phyloP scores from a whole-genome alignment of 2,797 vertebrate species.

The Sternotherus odoratus region DNA sequence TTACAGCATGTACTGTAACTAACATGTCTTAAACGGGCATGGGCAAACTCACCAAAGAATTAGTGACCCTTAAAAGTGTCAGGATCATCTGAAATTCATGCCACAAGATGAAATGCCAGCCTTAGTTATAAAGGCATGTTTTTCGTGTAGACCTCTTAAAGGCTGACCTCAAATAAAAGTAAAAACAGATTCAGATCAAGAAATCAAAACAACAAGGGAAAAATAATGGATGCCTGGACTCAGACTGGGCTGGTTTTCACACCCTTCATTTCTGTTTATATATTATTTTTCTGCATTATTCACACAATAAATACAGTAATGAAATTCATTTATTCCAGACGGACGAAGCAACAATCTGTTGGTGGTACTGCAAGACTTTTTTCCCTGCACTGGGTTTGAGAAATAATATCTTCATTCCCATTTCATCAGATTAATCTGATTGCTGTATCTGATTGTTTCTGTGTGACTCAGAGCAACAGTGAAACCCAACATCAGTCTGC shows the following conservation, averaged over 20 bases:
- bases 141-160: slow-evolving; percentile 66
- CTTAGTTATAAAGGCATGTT: slow-evolving; percentile 61
- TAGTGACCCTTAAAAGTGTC: slow-evolving; percentile 64
- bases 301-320: slow-evolving; percentile 51
- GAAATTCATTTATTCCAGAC: slow-evolving; percentile 54
- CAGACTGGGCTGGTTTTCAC: slow-evolving; percentile 4
- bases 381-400: slow-evolving; percentile 8
- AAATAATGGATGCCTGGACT: slow-evolving; percentile 56
- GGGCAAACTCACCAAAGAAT: slow-evolving; percentile 65
- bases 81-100: slow-evolving; percentile 67
- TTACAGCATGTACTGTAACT: slow-evolving; percentile 25
- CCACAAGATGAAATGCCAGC: slow-evolving; percentile 64
- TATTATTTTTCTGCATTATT: slow-evolving; percentile 42
- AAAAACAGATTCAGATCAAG: slow-evolving; percentile 71
- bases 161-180: slow-evolving; percentile 68
- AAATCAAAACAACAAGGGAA: slow-evolving; percentile 53
- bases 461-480: background rate
- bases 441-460: background rate
- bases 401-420: slow-evolving; percentile 12
- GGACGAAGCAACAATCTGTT: slow-evolving; percentile 28
- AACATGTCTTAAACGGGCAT: slow-evolving; percentile 65
- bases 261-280: background rate
- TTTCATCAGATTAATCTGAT: slow-evolving; percentile 24
- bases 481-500: background rate
- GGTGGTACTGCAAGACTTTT: slow-evolving; percentile 16